Base-by-base conservation (phyloP, 1,140 invertebrate genomes). In the Whitmania pigra region DNA sequence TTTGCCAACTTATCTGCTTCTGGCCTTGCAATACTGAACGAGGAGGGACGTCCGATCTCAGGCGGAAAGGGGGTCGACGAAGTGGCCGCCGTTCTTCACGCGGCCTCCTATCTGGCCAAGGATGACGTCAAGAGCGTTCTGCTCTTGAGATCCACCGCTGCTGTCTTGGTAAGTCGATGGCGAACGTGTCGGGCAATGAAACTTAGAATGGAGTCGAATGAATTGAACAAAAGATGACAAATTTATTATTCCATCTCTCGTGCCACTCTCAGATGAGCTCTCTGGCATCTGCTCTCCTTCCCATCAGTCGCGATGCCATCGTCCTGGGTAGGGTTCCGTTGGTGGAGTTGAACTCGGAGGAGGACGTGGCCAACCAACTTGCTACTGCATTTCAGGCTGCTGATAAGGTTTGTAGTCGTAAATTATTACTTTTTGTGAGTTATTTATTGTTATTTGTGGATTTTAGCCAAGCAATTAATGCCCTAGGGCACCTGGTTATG, bases 1-100 rank as follows among this genome's bases (percentile, higher is more conserved):
- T 98, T 93, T 80, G 90, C 95, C 80, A 96, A 99, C 86, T 87
- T 97, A 15, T 98, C 95, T 63, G 96, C 97, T n/a, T 94, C 92
- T 29, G 90, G 91, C 72, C 86, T 99, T 74, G 88, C 97, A 57
- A 99, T 98, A 84, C 89, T 96, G 13, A 91, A 95, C 78, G 92
- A 97, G 89, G 82, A 84, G 73, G 79, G 80, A 29, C 77, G 81
- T 29, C 73, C 79, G n/a, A 57, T 94, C 18, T 91, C 91, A 67
- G 95, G 93, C 66, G 93, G 92, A 82, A 92, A 96, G 78, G 88
- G 86, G 11, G 84, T 89, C 49, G 89, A 88, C 79, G 83, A 85
- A 74, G 82, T 84, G 43, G 86, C 90, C 68, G 99, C 95, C 84
- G 88, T 89, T 55, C 85, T 99, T 69, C 96, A 99, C 81, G 93